These are phyloP conservation scores for Zelleria hepariella DNA, from an alignment of 2,888 invertebrate genomes.

Conservation along the genomic window DNA sequence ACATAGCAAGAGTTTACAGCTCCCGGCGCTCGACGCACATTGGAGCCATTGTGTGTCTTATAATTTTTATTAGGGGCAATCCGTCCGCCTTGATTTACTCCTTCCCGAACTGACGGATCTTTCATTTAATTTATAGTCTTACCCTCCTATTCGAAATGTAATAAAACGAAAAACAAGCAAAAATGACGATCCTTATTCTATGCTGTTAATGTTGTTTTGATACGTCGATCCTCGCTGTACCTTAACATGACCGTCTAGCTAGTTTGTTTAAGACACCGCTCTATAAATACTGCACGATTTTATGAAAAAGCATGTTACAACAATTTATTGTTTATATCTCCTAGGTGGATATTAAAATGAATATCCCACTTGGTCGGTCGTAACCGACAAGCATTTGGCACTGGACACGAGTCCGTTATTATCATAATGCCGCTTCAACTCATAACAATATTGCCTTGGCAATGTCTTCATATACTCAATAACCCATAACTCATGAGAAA, in stretches of 20 bases:
- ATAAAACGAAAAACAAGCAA: conserved; percentile 68
- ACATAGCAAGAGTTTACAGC: conserved; percentile 69
- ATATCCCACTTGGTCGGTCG: not conserved
- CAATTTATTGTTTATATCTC: conserved; percentile 45
- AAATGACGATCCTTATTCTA: conserved; percentile 32
- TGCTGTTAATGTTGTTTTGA: conserved; percentile 10
- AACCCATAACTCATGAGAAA: conserved; percentile 44
- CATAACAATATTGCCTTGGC: conserved; percentile 55
- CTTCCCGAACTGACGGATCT: conserved; percentile 71
- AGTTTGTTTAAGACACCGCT: not conserved
- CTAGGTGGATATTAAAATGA: conserved; percentile 32
- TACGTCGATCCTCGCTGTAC: not conserved
- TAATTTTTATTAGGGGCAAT: conserved; percentile 73
- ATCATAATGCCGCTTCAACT: conserved; percentile 54
- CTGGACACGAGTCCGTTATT: conserved; percentile 56
- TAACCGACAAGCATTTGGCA: conserved; percentile 38
- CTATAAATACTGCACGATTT: conserved; percentile 32
- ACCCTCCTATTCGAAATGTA: conserved; percentile 60
- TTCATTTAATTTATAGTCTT: conserved; percentile 67
- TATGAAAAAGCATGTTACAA: conserved; percentile 26
- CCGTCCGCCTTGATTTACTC: conserved; percentile 70
- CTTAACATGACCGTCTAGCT: not conserved
- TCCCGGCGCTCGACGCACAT: conserved; percentile 64
- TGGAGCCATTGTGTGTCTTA: conserved; percentile 69
- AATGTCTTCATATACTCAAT: conserved; percentile 49